Conservation (phyloP, 2,888 invertebrate genomes). For the Epinotia bilunana region DNA sequence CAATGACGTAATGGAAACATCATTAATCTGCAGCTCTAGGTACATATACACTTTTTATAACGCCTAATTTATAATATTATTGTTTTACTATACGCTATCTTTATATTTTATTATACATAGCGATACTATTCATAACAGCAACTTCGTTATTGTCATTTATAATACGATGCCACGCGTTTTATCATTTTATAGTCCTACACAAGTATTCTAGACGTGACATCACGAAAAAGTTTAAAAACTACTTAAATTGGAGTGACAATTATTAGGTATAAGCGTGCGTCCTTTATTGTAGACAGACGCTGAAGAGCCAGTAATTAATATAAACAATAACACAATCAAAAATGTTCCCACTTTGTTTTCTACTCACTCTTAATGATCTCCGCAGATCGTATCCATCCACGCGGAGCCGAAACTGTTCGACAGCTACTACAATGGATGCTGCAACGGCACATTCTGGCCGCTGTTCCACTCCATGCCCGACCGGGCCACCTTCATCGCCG, state of each 20-base stretch:
- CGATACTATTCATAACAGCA: constrained; percentile 18
- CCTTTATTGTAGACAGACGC: too few relatives aligned
- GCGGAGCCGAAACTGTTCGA: constrained; percentile 91
- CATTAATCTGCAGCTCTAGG: not conserved
- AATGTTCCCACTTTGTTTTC: not conserved
- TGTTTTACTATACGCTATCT: constrained; percentile 31
- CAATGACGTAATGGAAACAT: constrained; percentile 8
- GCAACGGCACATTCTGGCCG: constrained; percentile 97
- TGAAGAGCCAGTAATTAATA: too few relatives aligned
- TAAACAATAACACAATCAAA: not conserved
- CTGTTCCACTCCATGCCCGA: constrained; percentile 97
- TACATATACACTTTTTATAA: constrained; percentile 24
- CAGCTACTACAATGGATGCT: constrained; percentile 96
- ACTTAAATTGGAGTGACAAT: not conserved
- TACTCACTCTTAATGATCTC: constrained; percentile 37
- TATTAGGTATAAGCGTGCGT: not conserved
- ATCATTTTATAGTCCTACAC: not conserved
- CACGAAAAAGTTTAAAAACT: not conserved
- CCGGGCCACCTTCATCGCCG: constrained; percentile 91
- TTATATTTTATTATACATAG: constrained; percentile 24
- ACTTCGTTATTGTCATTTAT: not conserved
- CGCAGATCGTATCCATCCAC: constrained; percentile 91
- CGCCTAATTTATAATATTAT: constrained; percentile 19
- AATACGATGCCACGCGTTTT: not conserved
- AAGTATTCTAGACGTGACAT: not conserved